phyloP scores from a whole-genome alignment of 2,797 vertebrate genomes.

The Lagorchestes hirsutus region DNA sequence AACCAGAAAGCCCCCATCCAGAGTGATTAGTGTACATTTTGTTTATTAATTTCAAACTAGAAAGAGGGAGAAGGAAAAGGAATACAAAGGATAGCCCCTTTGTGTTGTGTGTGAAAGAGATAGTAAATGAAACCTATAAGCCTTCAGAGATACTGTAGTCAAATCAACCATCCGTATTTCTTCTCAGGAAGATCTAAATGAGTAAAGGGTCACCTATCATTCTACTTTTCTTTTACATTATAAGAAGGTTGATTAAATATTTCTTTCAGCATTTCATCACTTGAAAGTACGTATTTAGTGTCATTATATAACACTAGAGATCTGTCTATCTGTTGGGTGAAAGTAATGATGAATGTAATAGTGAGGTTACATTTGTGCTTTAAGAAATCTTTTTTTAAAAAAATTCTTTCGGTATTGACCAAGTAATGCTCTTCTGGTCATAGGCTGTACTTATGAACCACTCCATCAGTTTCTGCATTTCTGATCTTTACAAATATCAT shows the following conservation, averaged over 20 bases:
- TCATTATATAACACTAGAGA: constrained; percentile 26
- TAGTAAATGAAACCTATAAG: neutral
- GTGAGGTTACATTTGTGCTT: constrained; percentile 1
- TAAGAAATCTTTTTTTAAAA: constrained; percentile 16
- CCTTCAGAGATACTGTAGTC: neutral
- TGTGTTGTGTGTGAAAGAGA: neutral
- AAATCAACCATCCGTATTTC: neutral
- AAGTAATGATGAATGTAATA: constrained; percentile 32
- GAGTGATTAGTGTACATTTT: neutral
- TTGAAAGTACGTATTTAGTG: constrained; percentile 57
- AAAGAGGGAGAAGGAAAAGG: neutral
- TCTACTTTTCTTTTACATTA: constrained; percentile 30
- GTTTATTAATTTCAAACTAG: neutral
- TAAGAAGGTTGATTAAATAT: neutral
- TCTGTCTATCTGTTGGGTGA: constrained; percentile 17
- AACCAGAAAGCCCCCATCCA: neutral
- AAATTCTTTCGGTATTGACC: neutral
- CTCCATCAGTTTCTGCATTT: neutral
- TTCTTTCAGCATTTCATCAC: constrained; percentile 14
- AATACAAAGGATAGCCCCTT: neutral
- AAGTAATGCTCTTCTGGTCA: neutral
- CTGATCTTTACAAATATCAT: neutral
- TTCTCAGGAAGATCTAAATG: constrained; percentile 1
- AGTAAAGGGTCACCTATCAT: neutral
- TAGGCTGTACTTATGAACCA: fast-evolving